Percentiles rank a stretch among this genome's conserved stretches.
phyloP scores from a whole-genome alignment of 2,113 vertebrate genomes.

The Peromyscus californicus region DNA sequence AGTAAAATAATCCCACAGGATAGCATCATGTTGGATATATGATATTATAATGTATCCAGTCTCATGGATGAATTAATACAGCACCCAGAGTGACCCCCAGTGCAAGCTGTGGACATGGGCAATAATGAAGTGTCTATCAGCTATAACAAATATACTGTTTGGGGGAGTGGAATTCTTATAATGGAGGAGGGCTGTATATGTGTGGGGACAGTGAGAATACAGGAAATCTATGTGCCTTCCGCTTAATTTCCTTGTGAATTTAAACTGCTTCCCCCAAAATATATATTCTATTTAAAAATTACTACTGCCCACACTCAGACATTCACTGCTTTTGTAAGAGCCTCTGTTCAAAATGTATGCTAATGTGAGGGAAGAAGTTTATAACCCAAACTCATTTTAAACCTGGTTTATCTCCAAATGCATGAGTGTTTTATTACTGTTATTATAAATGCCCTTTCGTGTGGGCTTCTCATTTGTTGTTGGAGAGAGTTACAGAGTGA shows the following conservation, averaged over 20 bases:
- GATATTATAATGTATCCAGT: slow-evolving; percentile 13
- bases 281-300: slow-evolving; percentile 33
- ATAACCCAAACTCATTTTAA: slow-evolving; percentile 70
- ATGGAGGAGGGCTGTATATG: not conserved
- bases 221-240: slow-evolving; percentile 30
- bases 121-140: not conserved
- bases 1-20: not conserved
- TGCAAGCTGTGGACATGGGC: not conserved
- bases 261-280: slow-evolving; percentile 50
- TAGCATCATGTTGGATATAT: not conserved
- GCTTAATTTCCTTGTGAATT: slow-evolving; percentile 52
- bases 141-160: not conserved
- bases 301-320: slow-evolving; percentile 56
- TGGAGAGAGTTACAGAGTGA: slow-evolving; percentile 69
- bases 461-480: slow-evolving; percentile 69
- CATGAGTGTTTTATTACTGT: slow-evolving; percentile 72
- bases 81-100: not conserved
- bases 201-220: not conserved
- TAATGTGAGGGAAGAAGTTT: slow-evolving; percentile 68
- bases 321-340: slow-evolving; percentile 50
- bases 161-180: not conserved
- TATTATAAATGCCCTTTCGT: slow-evolving; percentile 76
- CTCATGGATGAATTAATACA: not conserved
- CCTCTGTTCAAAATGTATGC: slow-evolving; percentile 67
- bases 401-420: slow-evolving; percentile 72